These are phyloP conservation scores for Hybos culiciformis DNA, from an alignment of 2,888 invertebrate species.

Conservation along the genomic window DNA sequence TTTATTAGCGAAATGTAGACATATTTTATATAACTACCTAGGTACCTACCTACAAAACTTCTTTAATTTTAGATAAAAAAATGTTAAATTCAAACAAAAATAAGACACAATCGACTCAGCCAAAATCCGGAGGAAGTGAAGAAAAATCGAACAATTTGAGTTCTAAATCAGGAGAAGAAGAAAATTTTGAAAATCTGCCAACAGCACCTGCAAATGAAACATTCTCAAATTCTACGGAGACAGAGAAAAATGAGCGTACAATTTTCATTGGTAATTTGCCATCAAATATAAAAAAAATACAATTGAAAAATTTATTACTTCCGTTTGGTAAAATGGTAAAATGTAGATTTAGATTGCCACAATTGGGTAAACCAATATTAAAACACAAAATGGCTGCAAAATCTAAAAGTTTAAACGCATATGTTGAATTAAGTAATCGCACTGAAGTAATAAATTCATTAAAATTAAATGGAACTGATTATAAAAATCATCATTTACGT, in stretches of 20 bases:
- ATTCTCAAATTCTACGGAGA: conserved; percentile 8
- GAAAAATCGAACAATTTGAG: too few relatives aligned
- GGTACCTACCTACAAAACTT: too few relatives aligned
- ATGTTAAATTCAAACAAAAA: too few relatives aligned
- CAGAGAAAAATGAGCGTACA: conserved; percentile 22
- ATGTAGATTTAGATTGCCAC: conserved; percentile 28
- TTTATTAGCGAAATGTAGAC: too few relatives aligned
- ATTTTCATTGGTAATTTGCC: conserved; percentile 34
- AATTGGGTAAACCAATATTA: conserved; percentile 25
- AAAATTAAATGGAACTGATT: conserved; percentile 25
- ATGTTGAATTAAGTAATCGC: conserved; percentile 22
- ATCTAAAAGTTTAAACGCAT: conserved; percentile 27
- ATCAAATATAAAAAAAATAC: conserved; percentile 27
- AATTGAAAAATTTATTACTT: conserved; percentile 24
- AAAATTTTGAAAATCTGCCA: too few relatives aligned
- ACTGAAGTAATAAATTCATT: conserved; percentile 24
- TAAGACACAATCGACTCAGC: too few relatives aligned
- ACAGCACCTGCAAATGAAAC: neutral
- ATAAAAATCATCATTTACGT: conserved; percentile 27
- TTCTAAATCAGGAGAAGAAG: too few relatives aligned
- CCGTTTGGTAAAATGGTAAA: conserved; percentile 21
- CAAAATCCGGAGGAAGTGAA: too few relatives aligned
- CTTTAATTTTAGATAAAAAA: too few relatives aligned
- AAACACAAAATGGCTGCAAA: conserved; percentile 27
- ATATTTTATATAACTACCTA: too few relatives aligned